A percentile compares a stretch with the other conserved stretches of the same genome.
These are phyloP conservation scores for Holocentrus rufus DNA, from an alignment of 2,797 vertebrate genomes.

Conservation along the genomic window DNA sequence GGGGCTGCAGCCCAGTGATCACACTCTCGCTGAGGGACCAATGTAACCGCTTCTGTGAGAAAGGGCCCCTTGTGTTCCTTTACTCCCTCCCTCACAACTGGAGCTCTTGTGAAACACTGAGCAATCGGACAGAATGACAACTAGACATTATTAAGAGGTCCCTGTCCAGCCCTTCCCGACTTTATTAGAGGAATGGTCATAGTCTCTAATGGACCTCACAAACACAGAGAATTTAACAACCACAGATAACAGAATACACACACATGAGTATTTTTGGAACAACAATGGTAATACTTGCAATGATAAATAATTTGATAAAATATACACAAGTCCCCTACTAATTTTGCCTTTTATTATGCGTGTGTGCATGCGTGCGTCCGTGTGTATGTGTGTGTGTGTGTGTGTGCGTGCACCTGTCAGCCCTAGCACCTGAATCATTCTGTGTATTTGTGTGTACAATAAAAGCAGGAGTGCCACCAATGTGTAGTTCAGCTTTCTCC, in stretches of 20 bases:
- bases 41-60: no score
- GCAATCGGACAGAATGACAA: no score
- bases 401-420: neutral
- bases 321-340: neutral
- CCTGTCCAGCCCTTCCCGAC: neutral
- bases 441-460: neutral
- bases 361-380: no score
- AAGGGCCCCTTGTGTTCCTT: no score
- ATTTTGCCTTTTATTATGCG: constrained; percentile 3
- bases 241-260: neutral
- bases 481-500: constrained; percentile 56
- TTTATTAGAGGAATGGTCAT: neutral
- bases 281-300: neutral
- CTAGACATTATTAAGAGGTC: neutral
- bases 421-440: neutral
- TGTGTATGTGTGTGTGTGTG: constrained; percentile 1
- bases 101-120: no score
- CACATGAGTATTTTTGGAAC: neutral
- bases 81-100: no score
- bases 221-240: neutral
- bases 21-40: no score
- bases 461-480: neutral
- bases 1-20: no score
- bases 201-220: neutral
- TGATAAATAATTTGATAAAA: neutral